A percentile compares a stretch with the other conserved stretches of the same genome.
Evolutionary conservation across 2,113 vertebrate genomes (phyloP).

Genomic region (Planiliza haematocheilus): DNA sequence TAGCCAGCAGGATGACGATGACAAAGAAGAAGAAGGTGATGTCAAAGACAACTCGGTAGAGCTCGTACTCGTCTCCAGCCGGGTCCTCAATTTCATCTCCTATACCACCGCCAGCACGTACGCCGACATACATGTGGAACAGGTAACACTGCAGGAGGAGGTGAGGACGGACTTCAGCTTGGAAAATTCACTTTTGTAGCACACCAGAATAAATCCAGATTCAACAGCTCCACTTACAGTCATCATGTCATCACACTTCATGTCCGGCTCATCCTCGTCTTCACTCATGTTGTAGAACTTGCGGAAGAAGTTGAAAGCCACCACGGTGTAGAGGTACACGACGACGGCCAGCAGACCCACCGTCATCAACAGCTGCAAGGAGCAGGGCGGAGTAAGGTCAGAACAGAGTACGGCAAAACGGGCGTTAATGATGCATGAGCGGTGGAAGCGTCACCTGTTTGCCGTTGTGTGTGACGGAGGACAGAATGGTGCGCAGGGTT

Average conservation of each 20-base stretch:
- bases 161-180: too few relatives aligned
- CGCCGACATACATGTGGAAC: slow-evolving; percentile 96
- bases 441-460: slow-evolving; percentile 87
- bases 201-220: too few relatives aligned
- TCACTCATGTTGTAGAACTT: slow-evolving; percentile 98
- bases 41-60: slow-evolving; percentile 94
- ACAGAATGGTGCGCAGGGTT: slow-evolving; percentile 93
- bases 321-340: slow-evolving; percentile 94
- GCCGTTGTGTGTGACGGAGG: slow-evolving; percentile 94
- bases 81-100: slow-evolving; percentile 96
- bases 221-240: slow-evolving; percentile 87
- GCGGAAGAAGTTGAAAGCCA: slow-evolving; percentile 97
- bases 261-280: slow-evolving; percentile 94
- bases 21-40: slow-evolving; percentile 98
- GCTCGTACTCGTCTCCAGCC: slow-evolving; percentile 92
- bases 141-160: slow-evolving; percentile 87
- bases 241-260: slow-evolving; percentile 98
- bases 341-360: slow-evolving; percentile 93
- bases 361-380: slow-evolving; percentile 90
- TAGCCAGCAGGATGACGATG: slow-evolving; percentile 94
- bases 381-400: neutral
- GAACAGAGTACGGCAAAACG: neutral
- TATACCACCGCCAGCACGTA: slow-evolving; percentile 93
- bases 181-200: too few relatives aligned
- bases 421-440: neutral